These are phyloP conservation scores for Euphonia xanthogaster DNA, from an alignment of 2,797 vertebrate species.

Conservation along the genomic window DNA sequence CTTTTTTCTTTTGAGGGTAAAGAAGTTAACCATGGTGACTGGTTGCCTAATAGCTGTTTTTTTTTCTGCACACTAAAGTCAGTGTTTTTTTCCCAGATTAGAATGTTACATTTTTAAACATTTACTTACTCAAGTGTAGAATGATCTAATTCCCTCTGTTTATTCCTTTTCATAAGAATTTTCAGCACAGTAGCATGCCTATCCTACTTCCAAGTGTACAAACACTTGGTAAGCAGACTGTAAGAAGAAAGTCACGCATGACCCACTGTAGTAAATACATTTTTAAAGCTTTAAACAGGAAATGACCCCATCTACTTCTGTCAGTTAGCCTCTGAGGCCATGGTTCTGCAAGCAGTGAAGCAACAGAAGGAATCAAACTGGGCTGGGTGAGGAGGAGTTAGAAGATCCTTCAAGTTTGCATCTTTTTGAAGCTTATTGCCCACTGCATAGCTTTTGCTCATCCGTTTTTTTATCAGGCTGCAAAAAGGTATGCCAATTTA, in stretches of 20 bases:
- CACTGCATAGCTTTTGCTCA: neutral
- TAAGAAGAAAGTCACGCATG: neutral
- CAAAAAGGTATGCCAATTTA: neutral
- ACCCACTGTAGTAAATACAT: neutral
- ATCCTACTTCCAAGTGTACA: neutral
- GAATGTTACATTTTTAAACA: neutral
- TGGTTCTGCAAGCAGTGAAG: neutral
- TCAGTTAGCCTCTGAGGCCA: neutral
- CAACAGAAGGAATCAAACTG: neutral
- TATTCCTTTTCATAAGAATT: slow-evolving; percentile 13
- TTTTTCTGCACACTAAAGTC: neutral
- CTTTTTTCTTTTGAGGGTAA: neutral
- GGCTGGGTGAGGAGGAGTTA: neutral
- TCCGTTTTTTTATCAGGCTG: neutral
- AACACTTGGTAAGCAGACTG: neutral
- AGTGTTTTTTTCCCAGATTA: neutral
- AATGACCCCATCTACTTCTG: neutral
- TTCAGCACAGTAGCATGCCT: neutral
- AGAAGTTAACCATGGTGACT: neutral
- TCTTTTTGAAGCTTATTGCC: neutral
- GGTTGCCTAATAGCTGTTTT: neutral
- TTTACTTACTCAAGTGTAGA: neutral
- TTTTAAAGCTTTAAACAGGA: slow-evolving; percentile 1
- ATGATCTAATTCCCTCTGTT: slow-evolving; percentile 8
- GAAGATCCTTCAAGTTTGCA: neutral